Percentiles rank a stretch among this genome's conserved stretches.
These are phyloP conservation scores for Dolichomitus sp. DNA, from an alignment of 2,888 invertebrate genomes.

Conservation along the genomic window DNA sequence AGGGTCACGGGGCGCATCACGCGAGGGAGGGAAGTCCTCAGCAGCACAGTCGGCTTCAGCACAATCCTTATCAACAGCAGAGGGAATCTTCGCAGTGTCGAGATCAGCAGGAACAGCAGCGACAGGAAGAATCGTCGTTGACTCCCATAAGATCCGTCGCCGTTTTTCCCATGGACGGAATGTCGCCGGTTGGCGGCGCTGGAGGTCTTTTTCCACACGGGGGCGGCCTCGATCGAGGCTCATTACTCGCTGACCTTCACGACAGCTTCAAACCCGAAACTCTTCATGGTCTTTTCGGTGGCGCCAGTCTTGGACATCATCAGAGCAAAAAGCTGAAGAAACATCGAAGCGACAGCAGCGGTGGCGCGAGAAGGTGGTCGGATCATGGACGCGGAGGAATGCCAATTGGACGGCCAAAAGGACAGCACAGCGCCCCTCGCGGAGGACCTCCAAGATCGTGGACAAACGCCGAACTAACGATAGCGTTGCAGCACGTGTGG, in stretches of 20 bases:
- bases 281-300: slow-evolving; percentile 81
- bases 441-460: slow-evolving; percentile 97
- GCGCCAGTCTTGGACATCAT: slow-evolving; percentile 74
- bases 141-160: slow-evolving; percentile 74
- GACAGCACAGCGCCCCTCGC: slow-evolving; percentile 96
- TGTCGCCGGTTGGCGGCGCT: slow-evolving; percentile 76
- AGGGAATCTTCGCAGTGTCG: slow-evolving; percentile 64
- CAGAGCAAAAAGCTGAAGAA: slow-evolving; percentile 81
- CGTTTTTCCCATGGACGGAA: slow-evolving; percentile 81
- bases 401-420: slow-evolving; percentile 94
- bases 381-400: slow-evolving; percentile 81
- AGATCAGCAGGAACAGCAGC: slow-evolving; percentile 73
- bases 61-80: slow-evolving; percentile 64
- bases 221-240: slow-evolving; percentile 77
- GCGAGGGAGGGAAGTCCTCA: slow-evolving; percentile 81
- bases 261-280: slow-evolving; percentile 84
- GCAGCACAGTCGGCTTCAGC: slow-evolving; percentile 63
- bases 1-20: slow-evolving; percentile 73
- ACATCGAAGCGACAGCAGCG: slow-evolving; percentile 75
- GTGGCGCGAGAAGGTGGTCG: slow-evolving; percentile 80
- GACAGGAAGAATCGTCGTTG: slow-evolving; percentile 71
- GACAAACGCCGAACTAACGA: slow-evolving; percentile 96
- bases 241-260: slow-evolving; percentile 80
- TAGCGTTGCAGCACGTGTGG: slow-evolving; percentile 97
- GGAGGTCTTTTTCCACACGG: slow-evolving; percentile 80